Percentiles rank a stretch among this genome's conserved stretches.
phyloP scores from a whole-genome alignment of 2,888 invertebrate species.

The Stomorhina lunata region DNA sequence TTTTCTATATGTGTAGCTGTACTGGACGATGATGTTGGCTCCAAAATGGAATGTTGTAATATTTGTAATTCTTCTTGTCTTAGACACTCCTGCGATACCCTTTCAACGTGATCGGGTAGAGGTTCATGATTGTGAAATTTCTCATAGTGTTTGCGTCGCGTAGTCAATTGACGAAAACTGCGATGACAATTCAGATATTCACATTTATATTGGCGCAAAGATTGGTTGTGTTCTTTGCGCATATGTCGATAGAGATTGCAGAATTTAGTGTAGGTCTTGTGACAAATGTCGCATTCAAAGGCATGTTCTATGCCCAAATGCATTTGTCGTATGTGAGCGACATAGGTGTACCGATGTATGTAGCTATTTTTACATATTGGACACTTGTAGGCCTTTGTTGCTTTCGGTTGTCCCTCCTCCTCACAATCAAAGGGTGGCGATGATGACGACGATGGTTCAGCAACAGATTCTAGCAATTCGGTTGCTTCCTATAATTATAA shows the following conservation, averaged over 20 bases:
- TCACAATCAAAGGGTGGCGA: constrained; percentile 7
- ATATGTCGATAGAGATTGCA: constrained; percentile 63
- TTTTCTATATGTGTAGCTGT: background rate
- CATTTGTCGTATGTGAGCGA: constrained; percentile 62
- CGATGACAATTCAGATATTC: constrained; percentile 56
- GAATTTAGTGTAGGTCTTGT: constrained; percentile 62
- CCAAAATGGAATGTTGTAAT: constrained; percentile 32
- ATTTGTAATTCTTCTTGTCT: constrained; percentile 46
- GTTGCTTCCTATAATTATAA: constrained; percentile 25
- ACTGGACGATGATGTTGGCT: constrained; percentile 26
- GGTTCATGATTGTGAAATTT: constrained; percentile 49
- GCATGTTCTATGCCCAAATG: constrained; percentile 57
- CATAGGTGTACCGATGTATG: constrained; percentile 57
- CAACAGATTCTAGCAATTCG: constrained; percentile 8
- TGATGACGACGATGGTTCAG: constrained; percentile 15
- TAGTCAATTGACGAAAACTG: constrained; percentile 60
- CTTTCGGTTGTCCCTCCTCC: constrained; percentile 42
- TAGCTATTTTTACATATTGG: constrained; percentile 57
- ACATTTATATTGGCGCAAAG: constrained; percentile 58
- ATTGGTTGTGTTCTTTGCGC: constrained; percentile 57
- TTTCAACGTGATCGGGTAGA: constrained; percentile 32
- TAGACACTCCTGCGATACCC: constrained; percentile 42
- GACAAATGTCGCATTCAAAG: constrained; percentile 63
- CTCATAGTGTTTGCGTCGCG: constrained; percentile 61
- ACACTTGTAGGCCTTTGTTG: constrained; percentile 56